These are phyloP conservation scores for Xenentodon cancila DNA, from an alignment of 2,797 vertebrate genomes.

Conservation along the genomic window DNA sequence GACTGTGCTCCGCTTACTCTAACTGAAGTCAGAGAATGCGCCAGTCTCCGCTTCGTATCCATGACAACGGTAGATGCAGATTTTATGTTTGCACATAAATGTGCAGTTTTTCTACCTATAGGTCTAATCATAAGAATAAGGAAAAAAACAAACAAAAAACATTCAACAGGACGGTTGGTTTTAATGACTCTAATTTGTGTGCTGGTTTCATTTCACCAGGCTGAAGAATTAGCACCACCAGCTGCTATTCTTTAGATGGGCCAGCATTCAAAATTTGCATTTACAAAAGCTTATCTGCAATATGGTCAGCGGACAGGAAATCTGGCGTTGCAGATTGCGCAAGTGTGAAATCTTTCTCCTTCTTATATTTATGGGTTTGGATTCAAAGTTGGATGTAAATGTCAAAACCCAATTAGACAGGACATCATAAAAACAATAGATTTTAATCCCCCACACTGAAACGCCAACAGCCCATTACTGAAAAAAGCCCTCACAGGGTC, in stretches of 20 bases:
- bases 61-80: too few relatives aligned
- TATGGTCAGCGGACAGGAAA: background rate
- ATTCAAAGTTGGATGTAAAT: background rate
- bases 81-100: too few relatives aligned
- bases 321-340: background rate
- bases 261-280: background rate
- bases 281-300: too few relatives aligned
- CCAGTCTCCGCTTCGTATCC: too few relatives aligned
- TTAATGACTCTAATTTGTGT: slow-evolving; percentile 1
- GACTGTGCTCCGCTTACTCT: too few relatives aligned
- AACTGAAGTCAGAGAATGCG: too few relatives aligned
- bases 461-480: slow-evolving; percentile 31
- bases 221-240: slow-evolving; percentile 16
- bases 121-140: too few relatives aligned
- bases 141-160: too few relatives aligned
- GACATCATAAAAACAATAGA: background rate
- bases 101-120: background rate
- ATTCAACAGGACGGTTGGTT: too few relatives aligned
- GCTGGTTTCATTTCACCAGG: slow-evolving; percentile 11
- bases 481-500: slow-evolving; percentile 39
- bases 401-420: background rate
- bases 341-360: background rate
- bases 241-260: slow-evolving; percentile 14
- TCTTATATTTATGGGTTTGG: background rate
- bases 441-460: background rate